Evolutionary conservation across 2,888 invertebrate genomes (phyloP), one percentile per base, ranked within the genome.

Genomic region (Dusona sp.): DNA sequence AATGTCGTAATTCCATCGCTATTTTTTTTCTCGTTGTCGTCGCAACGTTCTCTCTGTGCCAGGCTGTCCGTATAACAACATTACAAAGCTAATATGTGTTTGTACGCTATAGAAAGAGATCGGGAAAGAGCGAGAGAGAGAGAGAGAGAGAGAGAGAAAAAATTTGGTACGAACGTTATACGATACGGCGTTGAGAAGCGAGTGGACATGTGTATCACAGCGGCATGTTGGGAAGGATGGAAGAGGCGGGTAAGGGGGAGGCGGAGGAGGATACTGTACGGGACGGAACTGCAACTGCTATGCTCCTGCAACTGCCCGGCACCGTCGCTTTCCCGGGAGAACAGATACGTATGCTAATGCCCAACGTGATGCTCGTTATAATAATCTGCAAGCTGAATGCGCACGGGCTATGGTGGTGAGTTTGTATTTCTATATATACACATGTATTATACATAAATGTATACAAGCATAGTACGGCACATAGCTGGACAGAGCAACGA

Each of bases 281-380:
- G 38, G 79, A 83, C 33, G 67, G 64, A 77, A 77, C 67, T 75
- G 75, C 79, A 74, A 79, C 85, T 77, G 57, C 81, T 78, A 81
- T 72, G 70, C 78, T 84, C 78, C 65, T 70, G 79, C 83, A 82
- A 82, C 87, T 79, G 82, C 72, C 70, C 84, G 51, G 68, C 72
- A 72, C 70, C 81, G 86, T 78, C 61, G 83, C 85, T 90, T 91
- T 90, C 88, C 91, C 89, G 87, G 84, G 88, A 84, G 90, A 88
- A 86, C 88, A 92, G 93, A 93, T 93, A 93, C 91, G 92, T 91
- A 92, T 92, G 93, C 92, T 92, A 93, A 93, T 92, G 91, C 89
- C 80, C 86, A 90, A 89, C 90, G 90, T 88, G 90, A 91, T 90
- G 91, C 92, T 93, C 92, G 93, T 93, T 93, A 92, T 93, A 92